Conservation (phyloP, 1,140 invertebrate species). For the Rhagoletis pomonella region DNA sequence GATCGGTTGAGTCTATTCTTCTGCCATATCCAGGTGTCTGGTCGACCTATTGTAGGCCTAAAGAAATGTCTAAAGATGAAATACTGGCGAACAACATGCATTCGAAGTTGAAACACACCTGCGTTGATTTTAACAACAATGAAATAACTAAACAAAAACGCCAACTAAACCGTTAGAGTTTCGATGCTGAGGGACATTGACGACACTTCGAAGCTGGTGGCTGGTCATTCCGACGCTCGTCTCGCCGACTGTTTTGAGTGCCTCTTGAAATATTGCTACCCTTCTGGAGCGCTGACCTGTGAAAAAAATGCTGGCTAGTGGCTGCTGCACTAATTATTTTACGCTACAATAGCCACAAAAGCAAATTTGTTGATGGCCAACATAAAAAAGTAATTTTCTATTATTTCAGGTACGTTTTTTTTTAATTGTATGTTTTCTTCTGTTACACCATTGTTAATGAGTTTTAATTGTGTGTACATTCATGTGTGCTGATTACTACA, state of each 20-base stretch:
- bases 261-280: neutral
- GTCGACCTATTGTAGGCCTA: no score
- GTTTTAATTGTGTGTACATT: conserved; percentile 32
- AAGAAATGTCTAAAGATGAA: no score
- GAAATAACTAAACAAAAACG: neutral
- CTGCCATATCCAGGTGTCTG: no score
- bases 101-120: neutral
- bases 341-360: conserved; percentile 8
- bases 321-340: conserved; percentile 38
- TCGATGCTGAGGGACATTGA: neutral
- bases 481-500: neutral
- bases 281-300: neutral
- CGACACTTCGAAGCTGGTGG: conserved; percentile 28
- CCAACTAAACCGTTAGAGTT: conserved; percentile 12
- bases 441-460: conserved; percentile 25
- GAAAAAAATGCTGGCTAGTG: neutral
- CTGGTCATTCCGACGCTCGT: neutral
- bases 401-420: neutral
- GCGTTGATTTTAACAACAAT: neutral
- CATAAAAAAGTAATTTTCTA: neutral
- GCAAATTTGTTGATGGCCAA: conserved; percentile 25
- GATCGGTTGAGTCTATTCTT: no score
- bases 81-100: no score
- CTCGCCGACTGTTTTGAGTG: neutral
- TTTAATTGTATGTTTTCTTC: neutral